Base-by-base conservation (phyloP, 1,140 invertebrate species). In the Tetragnatha versicolor region DNA sequence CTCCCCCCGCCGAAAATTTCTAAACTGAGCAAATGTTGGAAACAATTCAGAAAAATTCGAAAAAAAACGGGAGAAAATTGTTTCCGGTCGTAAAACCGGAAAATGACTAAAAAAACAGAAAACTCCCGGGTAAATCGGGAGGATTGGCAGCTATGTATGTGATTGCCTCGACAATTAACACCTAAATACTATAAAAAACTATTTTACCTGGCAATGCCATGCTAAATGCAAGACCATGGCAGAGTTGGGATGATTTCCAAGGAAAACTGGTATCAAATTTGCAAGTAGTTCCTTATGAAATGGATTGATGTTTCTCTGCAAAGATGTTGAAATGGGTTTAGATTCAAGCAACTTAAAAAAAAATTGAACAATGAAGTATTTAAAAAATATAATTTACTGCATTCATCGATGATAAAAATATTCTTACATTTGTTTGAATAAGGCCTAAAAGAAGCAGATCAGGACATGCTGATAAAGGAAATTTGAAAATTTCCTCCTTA, bases 181-280 rank as follows among this genome's bases (percentile, higher is more conserved):
- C 33, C 80, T 66, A 20, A 33, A 60, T 9, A 60, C 0, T 31
- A 53, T 68, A 76, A 55, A 75, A 79, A 68, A 17, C 25, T n/a
- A 31, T 14, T 4, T 29, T 80, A 86, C 86, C 85, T 87, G 88
- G 82, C 86, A 85, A 81, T 89, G 94, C 97, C 97, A 98, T 0
- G 95, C 95, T 85, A 96, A 92, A 86, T 98, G 95, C 27, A 99
- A 87, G 68, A 98, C 93, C 17, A 94, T 93, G 79, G 90, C 94
- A 61, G 94, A 94, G 86, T 98, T 98, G 1, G 94, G 94, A 89
- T 98, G 96, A 87, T 96, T 97, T 14, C 92, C 91, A 17, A 98
- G 87, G 86, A 98, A 98, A 68, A 95, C 92, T 2, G 95, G 94
- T 84, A 98, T 93, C 10, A 98, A 85, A 47, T 89, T 92, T 53